Base-by-base conservation (phyloP, 1,140 invertebrate genomes). In the Saxidomus purpurata region DNA sequence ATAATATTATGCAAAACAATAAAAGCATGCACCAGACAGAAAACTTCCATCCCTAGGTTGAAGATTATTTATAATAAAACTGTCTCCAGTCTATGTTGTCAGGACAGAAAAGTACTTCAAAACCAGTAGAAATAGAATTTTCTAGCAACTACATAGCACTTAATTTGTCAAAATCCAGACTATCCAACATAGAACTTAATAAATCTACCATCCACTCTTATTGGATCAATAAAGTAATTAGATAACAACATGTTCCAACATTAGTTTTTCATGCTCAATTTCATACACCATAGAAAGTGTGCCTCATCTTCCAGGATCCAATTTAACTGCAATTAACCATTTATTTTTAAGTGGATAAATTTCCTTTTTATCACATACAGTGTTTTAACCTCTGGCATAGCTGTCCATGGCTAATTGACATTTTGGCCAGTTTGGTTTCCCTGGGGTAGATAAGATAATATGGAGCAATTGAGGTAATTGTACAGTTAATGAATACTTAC, bases 331-430 rank as follows among this genome's bases (percentile, higher is more conserved):
- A 71, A 71, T 71, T 71, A 71, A 71, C 25, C 67, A 71, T 22
- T 71, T 38, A 71, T 38, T 71, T 71, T 71, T 71, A 71, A 71
- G 9, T 22, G 36, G 67, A 71, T 38, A 38, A 71, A 38, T 71
- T 71, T 71, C 25, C 38, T 13, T 71, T n/a, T 71, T 71, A 38
- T 71, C 67, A 71, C 22, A 71, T 36, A 71, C n/a, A 17, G 34
- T 59, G 22, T 40, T 71, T 28, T 38, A 71, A 36, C 67, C 34
- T n/a, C 22, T 36, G 22, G 17, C 34, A 11, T 71, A 71, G 1
- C 36, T 71, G 67, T 71, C 67, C 67, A 71, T 71, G 67, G 67
- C 17, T 71, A 71, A 71, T 71, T 71, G 67, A 71, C 34, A 71
- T 11, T 38, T 71, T 71, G 67, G 67, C 34, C 67, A 71, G 28